phyloP scores from a whole-genome alignment of 2,797 vertebrate genomes.

The Tenualosa thibaudeaui region DNA sequence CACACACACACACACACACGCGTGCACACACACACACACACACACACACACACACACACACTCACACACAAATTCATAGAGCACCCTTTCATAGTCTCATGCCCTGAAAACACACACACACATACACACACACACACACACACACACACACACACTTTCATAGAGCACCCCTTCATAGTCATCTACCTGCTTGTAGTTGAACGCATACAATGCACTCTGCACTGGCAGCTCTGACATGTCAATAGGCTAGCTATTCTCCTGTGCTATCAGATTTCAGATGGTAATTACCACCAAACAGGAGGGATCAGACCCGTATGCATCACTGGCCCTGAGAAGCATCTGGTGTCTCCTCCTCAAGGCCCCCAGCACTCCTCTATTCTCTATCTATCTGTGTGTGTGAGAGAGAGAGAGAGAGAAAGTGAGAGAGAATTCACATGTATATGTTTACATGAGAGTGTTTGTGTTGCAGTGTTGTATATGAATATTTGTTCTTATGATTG shows the following conservation, averaged over 20 bases:
- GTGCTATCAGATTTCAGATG: neutral
- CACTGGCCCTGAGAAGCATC: neutral
- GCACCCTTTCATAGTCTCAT: neutral
- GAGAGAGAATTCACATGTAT: too few species aligned
- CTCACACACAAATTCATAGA: too few species aligned
- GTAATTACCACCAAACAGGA: constrained; percentile 6
- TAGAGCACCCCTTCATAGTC: neutral
- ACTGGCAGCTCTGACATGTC: neutral
- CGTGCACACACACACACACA: too few species aligned
- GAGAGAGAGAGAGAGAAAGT: too few species aligned
- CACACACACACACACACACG: neutral
- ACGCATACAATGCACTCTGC: neutral
- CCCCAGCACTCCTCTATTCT: neutral
- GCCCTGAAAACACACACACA: too few species aligned
- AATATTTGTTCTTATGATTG: too few species aligned
- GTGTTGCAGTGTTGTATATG: too few species aligned
- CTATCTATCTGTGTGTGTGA: neutral
- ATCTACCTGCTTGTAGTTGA: neutral
- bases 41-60: neutral
- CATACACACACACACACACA: constrained; percentile 7
- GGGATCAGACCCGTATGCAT: neutral
- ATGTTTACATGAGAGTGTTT: too few species aligned
- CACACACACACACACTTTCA: neutral
- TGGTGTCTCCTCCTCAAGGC: neutral
- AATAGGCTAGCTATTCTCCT: neutral